Evolutionary conservation across 2,797 vertebrate species (phyloP).

Genomic region (Glyptemys insculpta): DNA sequence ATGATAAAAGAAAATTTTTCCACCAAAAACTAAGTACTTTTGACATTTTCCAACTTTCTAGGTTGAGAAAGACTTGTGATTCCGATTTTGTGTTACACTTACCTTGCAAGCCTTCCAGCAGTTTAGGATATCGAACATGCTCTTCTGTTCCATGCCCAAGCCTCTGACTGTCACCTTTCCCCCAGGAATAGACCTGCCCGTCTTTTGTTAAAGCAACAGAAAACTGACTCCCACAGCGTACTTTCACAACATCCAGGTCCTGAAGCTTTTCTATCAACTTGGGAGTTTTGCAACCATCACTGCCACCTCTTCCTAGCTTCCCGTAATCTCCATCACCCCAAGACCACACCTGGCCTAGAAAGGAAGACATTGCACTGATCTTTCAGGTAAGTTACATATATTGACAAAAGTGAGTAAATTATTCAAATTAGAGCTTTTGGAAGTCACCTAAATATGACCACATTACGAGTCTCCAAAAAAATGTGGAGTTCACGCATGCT

Average conservation of each 20-base stretch:
- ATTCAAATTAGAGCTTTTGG: background rate
- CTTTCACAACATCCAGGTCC: conserved; percentile 94
- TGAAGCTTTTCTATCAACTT: conserved; percentile 97
- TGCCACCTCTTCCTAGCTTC: conserved; percentile 96
- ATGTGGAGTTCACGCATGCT: background rate
- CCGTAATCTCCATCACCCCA: conserved; percentile 99
- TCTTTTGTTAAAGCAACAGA: conserved; percentile 96
- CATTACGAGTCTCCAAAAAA: background rate
- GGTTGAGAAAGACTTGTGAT: background rate
- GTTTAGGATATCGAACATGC: conserved; percentile 97
- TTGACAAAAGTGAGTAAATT: background rate
- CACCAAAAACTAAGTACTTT: background rate
- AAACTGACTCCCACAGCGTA: conserved; percentile 97
- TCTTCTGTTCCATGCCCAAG: conserved; percentile 97
- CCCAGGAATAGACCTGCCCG: conserved; percentile 98
- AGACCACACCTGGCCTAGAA: conserved; percentile 97
- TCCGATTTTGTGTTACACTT: conserved; percentile 47
- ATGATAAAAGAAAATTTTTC: background rate
- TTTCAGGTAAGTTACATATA: background rate
- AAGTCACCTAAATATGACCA: background rate
- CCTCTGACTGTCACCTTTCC: conserved; percentile 97
- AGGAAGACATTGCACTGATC: background rate
- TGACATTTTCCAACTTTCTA: background rate
- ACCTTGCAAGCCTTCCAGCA: conserved; percentile 96
- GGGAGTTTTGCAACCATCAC: conserved; percentile 97